Evolutionary conservation across 1,140 invertebrate species (phyloP).

Genomic region (Ostrea denselamellosa): DNA sequence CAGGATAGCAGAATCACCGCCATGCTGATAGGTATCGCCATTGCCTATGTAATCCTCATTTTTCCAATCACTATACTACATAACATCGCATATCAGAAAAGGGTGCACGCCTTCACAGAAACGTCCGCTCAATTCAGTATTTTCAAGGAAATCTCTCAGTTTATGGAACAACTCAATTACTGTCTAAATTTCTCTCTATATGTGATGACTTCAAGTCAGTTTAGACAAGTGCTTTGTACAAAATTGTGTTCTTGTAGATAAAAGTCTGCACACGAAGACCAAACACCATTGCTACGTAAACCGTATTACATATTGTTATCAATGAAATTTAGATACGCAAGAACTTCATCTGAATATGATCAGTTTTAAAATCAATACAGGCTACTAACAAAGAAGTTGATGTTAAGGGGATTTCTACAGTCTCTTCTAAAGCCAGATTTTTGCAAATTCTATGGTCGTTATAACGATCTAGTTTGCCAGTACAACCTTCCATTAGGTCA

Average conservation of each 20-base stretch:
- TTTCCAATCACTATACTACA: slow-evolving; percentile 46
- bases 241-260: neutral
- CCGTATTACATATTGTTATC: neutral
- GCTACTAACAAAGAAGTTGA: too few relatives aligned
- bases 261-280: neutral
- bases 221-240: slow-evolving; percentile 12
- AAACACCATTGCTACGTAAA: neutral
- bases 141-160: slow-evolving; percentile 39
- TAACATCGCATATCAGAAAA: slow-evolving; percentile 22
- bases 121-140: slow-evolving; percentile 14
- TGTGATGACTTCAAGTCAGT: slow-evolving; percentile 35
- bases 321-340: neutral
- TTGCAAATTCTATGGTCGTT: too few relatives aligned
- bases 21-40: slow-evolving; percentile 55
- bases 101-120: slow-evolving; percentile 40
- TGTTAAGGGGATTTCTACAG: too few relatives aligned
- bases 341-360: too few relatives aligned
- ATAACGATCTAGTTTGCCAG: too few relatives aligned
- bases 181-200: slow-evolving; percentile 50
- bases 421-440: too few relatives aligned
- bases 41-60: slow-evolving; percentile 55
- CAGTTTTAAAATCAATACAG: too few relatives aligned
- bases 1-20: slow-evolving; percentile 38
- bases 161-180: slow-evolving; percentile 53
- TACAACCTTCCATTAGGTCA: too few relatives aligned